These are phyloP conservation scores for Ellobius talpinus DNA, from an alignment of 2,113 vertebrate species.

Conservation along the genomic window DNA sequence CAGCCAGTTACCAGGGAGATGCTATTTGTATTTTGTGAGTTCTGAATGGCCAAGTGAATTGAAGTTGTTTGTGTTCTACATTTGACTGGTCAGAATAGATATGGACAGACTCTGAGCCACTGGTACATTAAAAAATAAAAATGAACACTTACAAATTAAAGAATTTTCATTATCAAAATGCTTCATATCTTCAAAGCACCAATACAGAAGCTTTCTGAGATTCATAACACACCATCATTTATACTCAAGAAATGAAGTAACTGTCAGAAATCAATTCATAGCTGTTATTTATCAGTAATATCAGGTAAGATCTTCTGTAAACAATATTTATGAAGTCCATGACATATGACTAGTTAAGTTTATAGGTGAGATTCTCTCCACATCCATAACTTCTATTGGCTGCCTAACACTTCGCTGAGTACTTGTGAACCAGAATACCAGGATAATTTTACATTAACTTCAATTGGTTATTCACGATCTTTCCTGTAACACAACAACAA, in stretches of 20 bases:
- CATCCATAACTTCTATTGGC: no score
- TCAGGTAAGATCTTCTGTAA: neutral
- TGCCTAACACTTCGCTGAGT: neutral
- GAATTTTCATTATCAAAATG: neutral
- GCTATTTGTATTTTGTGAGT: conserved; percentile 24
- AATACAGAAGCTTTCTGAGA: neutral
- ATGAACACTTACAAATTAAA: conserved; percentile 38
- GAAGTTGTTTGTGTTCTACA: neutral
- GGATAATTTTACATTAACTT: neutral
- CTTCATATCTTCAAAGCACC: conserved; percentile 33
- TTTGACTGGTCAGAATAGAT: conserved; percentile 34
- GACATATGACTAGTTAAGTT: neutral
- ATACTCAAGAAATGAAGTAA: conserved; percentile 7
- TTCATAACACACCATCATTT: conserved; percentile 16
- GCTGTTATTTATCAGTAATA: neutral
- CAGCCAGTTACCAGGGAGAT: conserved; percentile 27
- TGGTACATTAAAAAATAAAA: neutral
- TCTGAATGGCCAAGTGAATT: conserved; percentile 21
- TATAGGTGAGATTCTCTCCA: neutral
- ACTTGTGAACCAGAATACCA: neutral
- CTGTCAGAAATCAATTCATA: conserved; percentile 24
- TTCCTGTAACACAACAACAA: no score
- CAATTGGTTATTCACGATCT: neutral
- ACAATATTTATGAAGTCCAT: neutral
- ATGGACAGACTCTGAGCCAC: neutral